A percentile compares a stretch with the other conserved stretches of the same genome.
Evolutionary conservation across 2,888 invertebrate genomes (phyloP).

Genomic region (Anorthoa munda): DNA sequence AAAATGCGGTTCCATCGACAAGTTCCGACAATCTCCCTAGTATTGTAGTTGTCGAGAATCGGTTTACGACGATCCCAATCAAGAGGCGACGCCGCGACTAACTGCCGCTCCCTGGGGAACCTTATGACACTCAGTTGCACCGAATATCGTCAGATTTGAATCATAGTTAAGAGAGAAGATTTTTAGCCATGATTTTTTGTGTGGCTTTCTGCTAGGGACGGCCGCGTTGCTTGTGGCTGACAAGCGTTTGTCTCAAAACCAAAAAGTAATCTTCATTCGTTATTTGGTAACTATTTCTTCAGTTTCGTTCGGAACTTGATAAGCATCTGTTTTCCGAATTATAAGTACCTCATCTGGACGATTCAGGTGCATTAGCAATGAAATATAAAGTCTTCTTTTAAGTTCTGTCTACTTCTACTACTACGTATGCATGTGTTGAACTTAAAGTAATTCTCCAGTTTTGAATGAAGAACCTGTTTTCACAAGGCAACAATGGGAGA

Average conservation of each 20-base stretch:
- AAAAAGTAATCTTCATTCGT: background rate
- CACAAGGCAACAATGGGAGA: too few relatives aligned
- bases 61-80: conserved; percentile 89
- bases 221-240: background rate
- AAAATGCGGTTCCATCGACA: conserved; percentile 50
- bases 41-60: conserved; percentile 77
- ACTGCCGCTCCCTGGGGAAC: conserved; percentile 83
- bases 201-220: background rate
- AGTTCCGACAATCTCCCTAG: conserved; percentile 64
- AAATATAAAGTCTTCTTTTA: too few relatives aligned
- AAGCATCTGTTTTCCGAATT: too few relatives aligned
- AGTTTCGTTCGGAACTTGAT: too few relatives aligned
- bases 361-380: too few relatives aligned
- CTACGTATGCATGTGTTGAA: too few relatives aligned
- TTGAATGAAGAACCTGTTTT: too few relatives aligned
- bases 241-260: background rate
- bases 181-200: background rate
- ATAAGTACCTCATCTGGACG: too few relatives aligned
- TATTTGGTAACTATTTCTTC: background rate
- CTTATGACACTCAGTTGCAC: conserved; percentile 67
- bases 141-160: conserved; percentile 35
- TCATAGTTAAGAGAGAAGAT: conserved; percentile 10
- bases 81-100: conserved; percentile 89
- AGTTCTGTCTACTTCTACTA: too few relatives aligned
- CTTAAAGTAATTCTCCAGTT: too few relatives aligned